Evolutionary conservation across 2,888 invertebrate genomes (phyloP), one percentile per base, ranked within the genome.

Genomic region (Salpingus planirostris): DNA sequence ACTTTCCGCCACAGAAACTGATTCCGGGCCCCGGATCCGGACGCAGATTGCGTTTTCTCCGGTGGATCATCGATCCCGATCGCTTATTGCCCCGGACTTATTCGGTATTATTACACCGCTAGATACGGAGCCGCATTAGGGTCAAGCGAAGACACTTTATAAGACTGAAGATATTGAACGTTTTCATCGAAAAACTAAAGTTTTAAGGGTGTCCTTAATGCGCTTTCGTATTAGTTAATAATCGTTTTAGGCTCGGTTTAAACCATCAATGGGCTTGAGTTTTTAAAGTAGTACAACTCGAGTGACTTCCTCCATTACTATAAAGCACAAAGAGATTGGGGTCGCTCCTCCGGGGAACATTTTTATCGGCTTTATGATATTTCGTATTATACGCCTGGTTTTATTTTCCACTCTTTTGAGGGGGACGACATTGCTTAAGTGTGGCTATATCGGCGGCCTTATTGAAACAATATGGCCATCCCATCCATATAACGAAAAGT

Each of bases 321-420:
- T n/a, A n/a, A n/a, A n/a, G n/a, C n/a, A n/a, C n/a, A n/a, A n/a
- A n/a, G n/a, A n/a, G n/a, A n/a, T n/a, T n/a, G n/a, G n/a, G n/a
- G n/a, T n/a, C n/a, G n/a, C n/a, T n/a, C 24, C 41, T 37, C 33
- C 40, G 31, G 38, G 37, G 45, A 39, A 41, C 42, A 44, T 44
- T 44, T 47, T 46, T 47, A 47, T 47, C 41, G 42, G 41, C 38
- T 47, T 47, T 47, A 47, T 46, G 43, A 46, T 41, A 42, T 38
- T 42, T 40, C 38, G 40, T 46, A 42, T 46, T 42, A 43, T 44
- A 44, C 44, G 42, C 42, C 44, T 47, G 43, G n/a, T 38, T 46
- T 46, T 46, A 46, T 44, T 43, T 38, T 41, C 46, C 32, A 39
- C 29, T 40, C 42, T 40, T 43, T 36, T 42, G 43, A n/a, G n/a